Percentiles rank a stretch among this genome's conserved stretches.
Evolutionary conservation across 2,888 invertebrate species (phyloP).

Genomic region (Hirtodrosophila confusa): DNA sequence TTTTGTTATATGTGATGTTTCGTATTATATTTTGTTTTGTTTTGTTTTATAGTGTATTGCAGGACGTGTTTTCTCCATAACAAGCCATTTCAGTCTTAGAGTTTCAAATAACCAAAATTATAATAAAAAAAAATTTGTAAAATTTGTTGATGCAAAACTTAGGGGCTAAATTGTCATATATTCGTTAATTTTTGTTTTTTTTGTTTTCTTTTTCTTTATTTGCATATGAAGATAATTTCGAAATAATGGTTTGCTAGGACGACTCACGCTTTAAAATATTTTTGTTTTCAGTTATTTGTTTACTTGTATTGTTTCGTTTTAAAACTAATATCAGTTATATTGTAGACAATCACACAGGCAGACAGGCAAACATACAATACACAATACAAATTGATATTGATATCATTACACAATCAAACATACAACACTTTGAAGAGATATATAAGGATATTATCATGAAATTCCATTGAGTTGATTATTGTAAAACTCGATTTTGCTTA

Average conservation of each 20-base stretch:
- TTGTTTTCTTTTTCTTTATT: slow-evolving; percentile 37
- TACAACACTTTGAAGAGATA: slow-evolving; percentile 36
- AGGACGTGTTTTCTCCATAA: slow-evolving; percentile 74
- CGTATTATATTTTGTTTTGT: slow-evolving; percentile 29
- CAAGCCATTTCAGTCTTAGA: slow-evolving; percentile 83
- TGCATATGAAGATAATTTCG: slow-evolving; percentile 63
- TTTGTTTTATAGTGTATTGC: slow-evolving; percentile 48
- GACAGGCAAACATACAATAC: slow-evolving; percentile 45
- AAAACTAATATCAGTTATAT: slow-evolving; percentile 73
- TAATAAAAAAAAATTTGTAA: slow-evolving; percentile 26
- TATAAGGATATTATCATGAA: slow-evolving; percentile 46
- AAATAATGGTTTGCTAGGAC: slow-evolving; percentile 79
- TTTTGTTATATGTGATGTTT: slow-evolving; percentile 48
- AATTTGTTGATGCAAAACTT: slow-evolving; percentile 50
- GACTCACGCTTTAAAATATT: slow-evolving; percentile 52
- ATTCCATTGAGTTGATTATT: slow-evolving; percentile 49
- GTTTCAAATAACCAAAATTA: slow-evolving; percentile 80
- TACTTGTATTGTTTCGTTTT: slow-evolving; percentile 39
- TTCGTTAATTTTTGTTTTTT: slow-evolving; percentile 31
- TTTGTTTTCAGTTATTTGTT: slow-evolving; percentile 16
- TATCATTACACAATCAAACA: slow-evolving; percentile 61
- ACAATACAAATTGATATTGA: slow-evolving; percentile 42
- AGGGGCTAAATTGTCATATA: slow-evolving; percentile 53
- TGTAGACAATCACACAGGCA: slow-evolving; percentile 70
- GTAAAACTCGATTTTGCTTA: slow-evolving; percentile 48